phyloP scores from a whole-genome alignment of 2,797 vertebrate genomes.

The Labeo calbasu region DNA sequence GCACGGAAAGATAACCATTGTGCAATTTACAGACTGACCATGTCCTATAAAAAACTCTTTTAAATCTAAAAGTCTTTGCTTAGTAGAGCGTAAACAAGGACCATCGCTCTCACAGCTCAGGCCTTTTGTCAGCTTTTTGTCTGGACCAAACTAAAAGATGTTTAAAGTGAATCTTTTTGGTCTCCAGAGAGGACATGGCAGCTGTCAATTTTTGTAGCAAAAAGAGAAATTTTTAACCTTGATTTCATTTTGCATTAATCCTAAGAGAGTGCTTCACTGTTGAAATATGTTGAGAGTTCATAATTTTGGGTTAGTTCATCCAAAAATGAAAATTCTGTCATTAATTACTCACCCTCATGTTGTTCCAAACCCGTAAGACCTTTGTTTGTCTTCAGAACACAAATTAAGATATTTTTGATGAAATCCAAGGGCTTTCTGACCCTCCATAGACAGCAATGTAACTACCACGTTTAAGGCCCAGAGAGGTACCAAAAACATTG shows the following conservation, averaged over 20 bases:
- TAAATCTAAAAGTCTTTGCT: constrained; percentile 35
- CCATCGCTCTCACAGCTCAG: constrained; percentile 13
- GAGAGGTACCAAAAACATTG: too few species aligned
- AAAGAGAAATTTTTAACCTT: not conserved
- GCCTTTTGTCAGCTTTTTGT: constrained; percentile 14
- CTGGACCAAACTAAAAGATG: constrained; percentile 14
- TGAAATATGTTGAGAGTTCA: not conserved
- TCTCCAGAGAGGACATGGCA: not conserved
- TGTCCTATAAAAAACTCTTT: constrained; percentile 28
- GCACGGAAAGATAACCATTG: constrained; percentile 55
- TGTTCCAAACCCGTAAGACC: too few species aligned
- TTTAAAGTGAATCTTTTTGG: not conserved
- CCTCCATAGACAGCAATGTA: too few species aligned
- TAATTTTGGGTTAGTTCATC: not conserved
- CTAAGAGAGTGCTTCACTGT: not conserved
- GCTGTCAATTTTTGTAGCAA: not conserved
- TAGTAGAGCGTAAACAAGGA: constrained; percentile 22
- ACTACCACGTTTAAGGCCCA: too few species aligned
- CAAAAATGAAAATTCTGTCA: too few species aligned
- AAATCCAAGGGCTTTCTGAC: too few species aligned
- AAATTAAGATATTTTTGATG: too few species aligned
- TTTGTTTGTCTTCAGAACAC: too few species aligned
- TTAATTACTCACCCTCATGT: too few species aligned
- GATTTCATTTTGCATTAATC: not conserved
- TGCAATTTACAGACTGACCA: constrained; percentile 14